Conservation (phyloP, 2,888 invertebrate genomes). For the Bimastos eiseni region DNA sequence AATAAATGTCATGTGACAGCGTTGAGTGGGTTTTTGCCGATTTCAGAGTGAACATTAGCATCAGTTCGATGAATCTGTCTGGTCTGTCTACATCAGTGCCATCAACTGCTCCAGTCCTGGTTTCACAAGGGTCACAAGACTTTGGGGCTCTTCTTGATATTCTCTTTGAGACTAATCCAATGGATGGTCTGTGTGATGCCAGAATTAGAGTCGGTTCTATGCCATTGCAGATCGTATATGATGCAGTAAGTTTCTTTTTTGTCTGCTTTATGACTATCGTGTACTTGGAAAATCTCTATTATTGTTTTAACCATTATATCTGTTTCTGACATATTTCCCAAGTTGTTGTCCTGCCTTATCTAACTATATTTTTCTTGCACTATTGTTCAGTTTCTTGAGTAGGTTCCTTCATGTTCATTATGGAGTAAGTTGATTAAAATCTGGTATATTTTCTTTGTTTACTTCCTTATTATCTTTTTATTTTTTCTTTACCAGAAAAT, state of each 20-base stretch:
- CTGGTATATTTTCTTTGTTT: not conserved
- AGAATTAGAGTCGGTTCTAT: slow-evolving; percentile 76
- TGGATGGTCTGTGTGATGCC: slow-evolving; percentile 79
- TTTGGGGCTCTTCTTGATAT: slow-evolving; percentile 71
- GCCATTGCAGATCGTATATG: slow-evolving; percentile 85
- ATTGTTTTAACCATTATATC: not conserved
- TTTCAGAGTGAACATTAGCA: slow-evolving; percentile 69
- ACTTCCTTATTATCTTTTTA: not conserved
- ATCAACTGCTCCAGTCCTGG: slow-evolving; percentile 60
- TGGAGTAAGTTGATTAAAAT: not conserved
- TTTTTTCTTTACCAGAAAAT: not conserved
- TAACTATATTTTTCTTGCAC: not conserved
- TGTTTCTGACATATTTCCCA: not conserved
- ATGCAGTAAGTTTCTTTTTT: slow-evolving; percentile 69
- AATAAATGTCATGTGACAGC: too few species aligned
- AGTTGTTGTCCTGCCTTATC: not conserved
- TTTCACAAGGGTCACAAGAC: slow-evolving; percentile 65
- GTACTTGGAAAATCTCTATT: not conserved
- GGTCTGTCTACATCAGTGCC: slow-evolving; percentile 61
- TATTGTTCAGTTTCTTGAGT: not conserved
- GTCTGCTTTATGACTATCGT: not conserved
- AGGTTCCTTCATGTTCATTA: not conserved
- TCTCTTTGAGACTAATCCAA: slow-evolving; percentile 88
- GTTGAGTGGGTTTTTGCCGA: not conserved
- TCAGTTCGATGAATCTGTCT: slow-evolving; percentile 71